Evolutionary conservation across 2,113 vertebrate species (phyloP), one percentile per base, ranked within the genome.

Genomic region (Prionailurus bengalensis): DNA sequence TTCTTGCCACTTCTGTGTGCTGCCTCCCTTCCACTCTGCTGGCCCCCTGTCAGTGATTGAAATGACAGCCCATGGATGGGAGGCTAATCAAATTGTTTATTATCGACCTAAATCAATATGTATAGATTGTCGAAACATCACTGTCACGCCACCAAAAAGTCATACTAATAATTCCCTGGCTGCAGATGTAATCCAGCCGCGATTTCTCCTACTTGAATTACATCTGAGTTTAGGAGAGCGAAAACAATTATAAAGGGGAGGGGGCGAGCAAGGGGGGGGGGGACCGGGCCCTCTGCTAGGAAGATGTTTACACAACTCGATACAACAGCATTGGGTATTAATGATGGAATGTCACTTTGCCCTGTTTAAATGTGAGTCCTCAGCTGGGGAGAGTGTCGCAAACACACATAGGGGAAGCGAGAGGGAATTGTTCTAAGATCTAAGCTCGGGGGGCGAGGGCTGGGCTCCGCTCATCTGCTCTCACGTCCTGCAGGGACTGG

Each of bases 1-100:
- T 99, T 98, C 98, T 98, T 98, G 98, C 98, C 98, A 98, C 98
- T 98, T 98, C 98, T 93, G 98, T 97, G 98, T 98, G 97, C 98
- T 95, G 98, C 97, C 98, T 97, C 98, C 98, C 99, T 99, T 99
- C 99, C 99, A 99, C 99, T 99, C 99, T 99, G 99, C 99, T 99
- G 99, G 99, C 98, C 99, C 98, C 98, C 98, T 99, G 99, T 99
- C 99, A 99, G 99, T 99, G 99, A 99, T 99, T 99, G 99, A 99
- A 99, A 99, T 99, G 99, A 99, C 99, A 99, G 99, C 99, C 99
- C 99, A 99, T 99, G 99, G 99, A 99, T 99, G 99, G 99, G 99
- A 99, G 99, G 99, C 99, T 99, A 99, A 99, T 99, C 99, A 99
- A 99, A 99, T 99, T 99, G 99, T 99, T 99, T 99, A 99, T 99